Evolutionary conservation across 2,797 vertebrate genomes (phyloP).

Genomic region (Masticophis lateralis): DNA sequence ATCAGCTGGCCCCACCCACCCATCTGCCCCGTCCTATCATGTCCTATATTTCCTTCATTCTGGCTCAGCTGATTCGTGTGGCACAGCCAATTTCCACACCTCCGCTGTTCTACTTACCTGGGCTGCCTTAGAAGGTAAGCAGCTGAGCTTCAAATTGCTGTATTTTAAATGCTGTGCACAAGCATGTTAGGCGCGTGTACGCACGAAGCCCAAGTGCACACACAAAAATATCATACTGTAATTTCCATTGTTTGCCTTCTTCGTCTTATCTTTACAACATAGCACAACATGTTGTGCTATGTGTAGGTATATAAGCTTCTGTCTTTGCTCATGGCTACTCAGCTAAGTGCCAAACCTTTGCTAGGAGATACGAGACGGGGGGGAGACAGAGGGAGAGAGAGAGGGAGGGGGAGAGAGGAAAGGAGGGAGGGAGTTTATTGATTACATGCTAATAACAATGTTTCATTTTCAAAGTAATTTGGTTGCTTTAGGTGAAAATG

Average conservation of each 20-base stretch:
- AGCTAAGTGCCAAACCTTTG: not conserved
- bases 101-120: too few relatives aligned
- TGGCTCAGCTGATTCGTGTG: too few relatives aligned
- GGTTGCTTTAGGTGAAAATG: not conserved
- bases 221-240: not conserved
- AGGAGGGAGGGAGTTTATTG: not conserved
- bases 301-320: not conserved
- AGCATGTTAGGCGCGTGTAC: too few relatives aligned
- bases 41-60: too few relatives aligned
- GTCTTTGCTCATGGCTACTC: not conserved
- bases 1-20: too few relatives aligned
- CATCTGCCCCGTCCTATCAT: too few relatives aligned
- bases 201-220: too few relatives aligned
- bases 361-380: not conserved
- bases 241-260: not conserved
- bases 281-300: not conserved
- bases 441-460: not conserved
- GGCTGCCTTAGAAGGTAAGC: too few relatives aligned
- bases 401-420: accelerated
- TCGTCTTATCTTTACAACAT: not conserved
- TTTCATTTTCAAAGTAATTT: not conserved
- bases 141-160: too few relatives aligned
- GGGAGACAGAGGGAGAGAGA: too few relatives aligned
- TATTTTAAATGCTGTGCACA: too few relatives aligned
- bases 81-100: too few relatives aligned